phyloP scores from a whole-genome alignment of 2,888 invertebrate species.

The Parnassius apollo region DNA sequence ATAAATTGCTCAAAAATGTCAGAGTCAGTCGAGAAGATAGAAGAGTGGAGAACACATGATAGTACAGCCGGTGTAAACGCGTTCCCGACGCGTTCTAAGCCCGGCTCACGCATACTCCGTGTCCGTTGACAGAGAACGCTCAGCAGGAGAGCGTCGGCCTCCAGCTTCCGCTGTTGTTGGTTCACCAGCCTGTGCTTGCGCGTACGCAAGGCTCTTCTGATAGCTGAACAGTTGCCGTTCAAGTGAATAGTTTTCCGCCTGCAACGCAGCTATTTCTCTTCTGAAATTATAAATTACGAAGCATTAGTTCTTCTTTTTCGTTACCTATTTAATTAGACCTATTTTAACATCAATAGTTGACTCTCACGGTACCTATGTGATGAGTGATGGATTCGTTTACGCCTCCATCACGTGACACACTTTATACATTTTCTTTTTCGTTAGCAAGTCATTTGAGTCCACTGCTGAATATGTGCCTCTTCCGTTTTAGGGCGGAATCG shows the following conservation, averaged over 20 bases:
- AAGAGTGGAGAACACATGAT: constrained; percentile 53
- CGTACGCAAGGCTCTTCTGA: constrained; percentile 88
- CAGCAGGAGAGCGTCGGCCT: constrained; percentile 76
- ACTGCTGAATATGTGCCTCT: no score
- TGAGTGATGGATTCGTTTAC: no score
- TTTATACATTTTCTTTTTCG: no score
- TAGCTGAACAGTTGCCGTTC: constrained; percentile 92
- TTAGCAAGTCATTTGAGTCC: no score
- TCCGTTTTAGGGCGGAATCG: no score
- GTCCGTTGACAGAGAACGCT: constrained; percentile 84
- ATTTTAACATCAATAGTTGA: no score
- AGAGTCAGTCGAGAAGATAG: constrained; percentile 78
- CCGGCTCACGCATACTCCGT: constrained; percentile 86
- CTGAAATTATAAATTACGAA: constrained; percentile 62
- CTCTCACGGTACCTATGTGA: no score
- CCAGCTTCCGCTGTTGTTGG: constrained; percentile 58
- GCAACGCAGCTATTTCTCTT: constrained; percentile 88
- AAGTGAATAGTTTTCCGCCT: constrained; percentile 91
- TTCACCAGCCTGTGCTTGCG: constrained; percentile 83
- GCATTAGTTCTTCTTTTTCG: neutral
- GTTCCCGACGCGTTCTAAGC: constrained; percentile 17
- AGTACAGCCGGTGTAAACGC: constrained; percentile 29
- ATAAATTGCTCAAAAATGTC: constrained; percentile 81
- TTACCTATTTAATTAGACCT: no score
- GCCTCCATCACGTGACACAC: no score